A percentile compares a stretch with the other conserved stretches of the same genome.
phyloP scores from a whole-genome alignment of 2,113 vertebrate genomes.

The Alexandromys fortis region DNA sequence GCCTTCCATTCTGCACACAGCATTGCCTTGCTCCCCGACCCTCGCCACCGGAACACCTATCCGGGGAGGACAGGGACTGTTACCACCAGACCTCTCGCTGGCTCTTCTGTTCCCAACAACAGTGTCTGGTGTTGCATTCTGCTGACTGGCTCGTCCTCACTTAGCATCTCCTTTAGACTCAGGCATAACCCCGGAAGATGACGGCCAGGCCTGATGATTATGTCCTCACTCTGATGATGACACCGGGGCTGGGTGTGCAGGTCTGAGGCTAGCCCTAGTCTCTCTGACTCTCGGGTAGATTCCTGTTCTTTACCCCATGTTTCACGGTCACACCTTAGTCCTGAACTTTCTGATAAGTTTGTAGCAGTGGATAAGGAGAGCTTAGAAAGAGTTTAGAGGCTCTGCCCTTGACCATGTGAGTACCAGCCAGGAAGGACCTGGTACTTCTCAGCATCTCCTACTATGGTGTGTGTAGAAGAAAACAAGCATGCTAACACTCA shows the following conservation, averaged over 20 bases:
- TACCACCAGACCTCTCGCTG: not conserved
- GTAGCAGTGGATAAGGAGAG: not conserved
- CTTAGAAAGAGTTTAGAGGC: not conserved
- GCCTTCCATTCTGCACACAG: not conserved
- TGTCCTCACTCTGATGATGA: not conserved
- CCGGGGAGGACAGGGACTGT: not conserved
- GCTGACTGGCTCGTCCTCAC: not conserved
- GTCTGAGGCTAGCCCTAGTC: not conserved
- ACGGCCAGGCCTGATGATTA: not conserved
- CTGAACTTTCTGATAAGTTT: not conserved
- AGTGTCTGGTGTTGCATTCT: fast-evolving
- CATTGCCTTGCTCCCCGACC: fast-evolving
- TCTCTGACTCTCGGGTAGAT: not conserved
- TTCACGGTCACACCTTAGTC: not conserved
- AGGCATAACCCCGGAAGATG: too few species aligned
- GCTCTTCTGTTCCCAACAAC: not conserved
- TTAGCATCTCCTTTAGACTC: not conserved
- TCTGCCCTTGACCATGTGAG: not conserved
- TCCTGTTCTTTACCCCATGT: not conserved
- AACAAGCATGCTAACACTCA: not conserved
- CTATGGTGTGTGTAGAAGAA: not conserved
- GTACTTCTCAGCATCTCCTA: not conserved
- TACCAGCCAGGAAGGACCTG: too few species aligned
- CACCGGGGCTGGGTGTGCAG: not conserved
- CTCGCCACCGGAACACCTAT: fast-evolving